These are phyloP conservation scores for Apantesis nais DNA, from an alignment of 2,888 invertebrate species.

Conservation along the genomic window DNA sequence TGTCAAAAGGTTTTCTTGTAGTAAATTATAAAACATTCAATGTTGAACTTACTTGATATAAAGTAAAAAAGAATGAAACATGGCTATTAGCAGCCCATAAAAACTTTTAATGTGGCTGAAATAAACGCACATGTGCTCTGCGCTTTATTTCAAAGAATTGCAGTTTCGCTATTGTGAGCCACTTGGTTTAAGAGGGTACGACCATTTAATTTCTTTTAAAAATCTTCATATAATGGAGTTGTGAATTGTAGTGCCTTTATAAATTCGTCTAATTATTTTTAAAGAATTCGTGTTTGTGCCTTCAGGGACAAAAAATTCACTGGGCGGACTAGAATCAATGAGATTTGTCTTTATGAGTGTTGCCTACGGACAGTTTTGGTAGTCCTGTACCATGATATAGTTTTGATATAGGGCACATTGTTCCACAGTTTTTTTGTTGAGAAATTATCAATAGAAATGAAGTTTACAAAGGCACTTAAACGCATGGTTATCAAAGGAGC, in stretches of 20 bases:
- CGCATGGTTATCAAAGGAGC: no score
- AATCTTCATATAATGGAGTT: slow-evolving; percentile 44
- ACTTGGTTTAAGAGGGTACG: slow-evolving; percentile 51
- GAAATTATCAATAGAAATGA: background rate
- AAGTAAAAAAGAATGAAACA: no score
- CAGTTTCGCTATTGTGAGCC: slow-evolving; percentile 51
- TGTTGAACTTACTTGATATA: no score
- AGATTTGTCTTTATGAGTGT: background rate
- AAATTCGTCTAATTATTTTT: slow-evolving; percentile 36
- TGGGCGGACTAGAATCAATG: background rate
- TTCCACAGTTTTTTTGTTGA: background rate
- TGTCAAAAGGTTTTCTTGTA: no score
- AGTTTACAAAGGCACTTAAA: background rate
- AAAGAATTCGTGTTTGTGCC: slow-evolving; percentile 1
- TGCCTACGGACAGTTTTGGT: background rate
- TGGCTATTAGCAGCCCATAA: slow-evolving; percentile 32
- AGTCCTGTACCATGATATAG: background rate
- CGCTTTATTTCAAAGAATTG: slow-evolving; percentile 48
- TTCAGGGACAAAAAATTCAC: background rate
- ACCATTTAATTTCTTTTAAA: slow-evolving; percentile 52
- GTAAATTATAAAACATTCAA: no score
- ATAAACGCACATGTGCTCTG: slow-evolving; percentile 43
- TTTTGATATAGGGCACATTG: background rate
- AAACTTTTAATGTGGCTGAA: slow-evolving; percentile 38
- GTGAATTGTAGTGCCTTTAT: slow-evolving; percentile 33